Evolutionary conservation across 2,888 invertebrate genomes (phyloP), one percentile per base, ranked within the genome.

Genomic region (Eupithecia pulchellata): DNA sequence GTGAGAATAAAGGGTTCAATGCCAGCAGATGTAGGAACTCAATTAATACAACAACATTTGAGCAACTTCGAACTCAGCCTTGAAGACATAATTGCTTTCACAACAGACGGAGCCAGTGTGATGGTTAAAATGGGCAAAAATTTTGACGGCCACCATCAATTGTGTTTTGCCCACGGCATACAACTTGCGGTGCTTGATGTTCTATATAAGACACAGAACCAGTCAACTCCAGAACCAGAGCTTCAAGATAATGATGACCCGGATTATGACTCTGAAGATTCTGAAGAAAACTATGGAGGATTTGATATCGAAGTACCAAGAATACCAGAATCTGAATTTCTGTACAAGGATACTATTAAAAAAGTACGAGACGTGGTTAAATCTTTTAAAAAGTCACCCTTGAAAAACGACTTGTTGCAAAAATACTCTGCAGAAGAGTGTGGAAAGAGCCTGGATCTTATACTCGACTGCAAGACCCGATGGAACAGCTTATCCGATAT

Each of bases 31-130:
- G 64, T 58, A 39, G 55, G 57, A 57, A 32, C 17, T 52, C 52
- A 66, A 66, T 39, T 66, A 52, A 34, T 63, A 25, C 17, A 30
- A 65, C 47, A 66, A 36, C 36, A 36, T 61, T 20, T 60, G 42
- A 32, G 36, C 32, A 20, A 42, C 42, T 47, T 52, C 42, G 61
- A 36, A n/a, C 39, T 47, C 13, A 47, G 42, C 27, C 32, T 47
- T 34, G 36, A 64, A 62, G 69, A 71, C 52, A 52, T 67, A 29
- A 42, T 71, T 52, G 29, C 34, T 63, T 39, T 71, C 20, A 69
- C 66, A 39, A 71, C 75, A 27, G 73, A 70, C 60, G 73, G 73
- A 61, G 73, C 72, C 14, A 66, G 63, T 58, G 75, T 75, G 17
- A 75, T 75, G 75, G 57, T 62, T 27, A 55, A 55, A 55, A 55